Percentiles rank a stretch among this genome's conserved stretches.
phyloP scores from a whole-genome alignment of 1,140 invertebrate genomes.

The Laodelphax striatellus region DNA sequence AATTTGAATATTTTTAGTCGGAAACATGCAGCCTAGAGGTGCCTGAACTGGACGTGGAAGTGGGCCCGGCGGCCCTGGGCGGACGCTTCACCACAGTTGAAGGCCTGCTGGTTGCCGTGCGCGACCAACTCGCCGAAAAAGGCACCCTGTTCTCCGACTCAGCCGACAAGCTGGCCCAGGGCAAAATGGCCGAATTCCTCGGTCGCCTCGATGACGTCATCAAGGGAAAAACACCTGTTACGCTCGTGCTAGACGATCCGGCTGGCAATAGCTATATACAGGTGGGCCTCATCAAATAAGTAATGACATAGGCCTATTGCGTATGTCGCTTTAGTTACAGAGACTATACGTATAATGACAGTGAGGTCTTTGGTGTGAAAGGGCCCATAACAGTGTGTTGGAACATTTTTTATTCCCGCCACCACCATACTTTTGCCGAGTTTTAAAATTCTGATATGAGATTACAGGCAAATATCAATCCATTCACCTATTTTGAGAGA shows the following conservation, averaged over 20 bases:
- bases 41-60: constrained; percentile 83
- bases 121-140: constrained; percentile 50
- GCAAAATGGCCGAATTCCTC: constrained; percentile 50
- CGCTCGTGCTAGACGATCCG: constrained; percentile 85
- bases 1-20: constrained; percentile 48
- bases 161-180: constrained; percentile 38
- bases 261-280: constrained; percentile 96
- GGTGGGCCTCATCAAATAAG: constrained; percentile 40
- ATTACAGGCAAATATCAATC: too few relatives aligned
- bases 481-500: too few relatives aligned
- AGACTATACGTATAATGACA: too few relatives aligned
- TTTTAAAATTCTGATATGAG: too few relatives aligned
- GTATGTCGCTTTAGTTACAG: background rate
- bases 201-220: constrained; percentile 57
- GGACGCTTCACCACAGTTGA: constrained; percentile 95
- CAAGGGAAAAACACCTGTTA: constrained; percentile 47
- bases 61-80: constrained; percentile 71
- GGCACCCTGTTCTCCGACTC: constrained; percentile 64
- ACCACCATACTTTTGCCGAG: too few relatives aligned
- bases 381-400: too few relatives aligned
- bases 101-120: constrained; percentile 57
- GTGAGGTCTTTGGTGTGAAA: too few relatives aligned
- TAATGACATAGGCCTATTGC: too few relatives aligned
- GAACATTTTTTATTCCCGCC: too few relatives aligned
- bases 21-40: constrained; percentile 82